Evolutionary conservation across 2,797 vertebrate genomes (phyloP).

Genomic region (Xerus rutilus): DNA sequence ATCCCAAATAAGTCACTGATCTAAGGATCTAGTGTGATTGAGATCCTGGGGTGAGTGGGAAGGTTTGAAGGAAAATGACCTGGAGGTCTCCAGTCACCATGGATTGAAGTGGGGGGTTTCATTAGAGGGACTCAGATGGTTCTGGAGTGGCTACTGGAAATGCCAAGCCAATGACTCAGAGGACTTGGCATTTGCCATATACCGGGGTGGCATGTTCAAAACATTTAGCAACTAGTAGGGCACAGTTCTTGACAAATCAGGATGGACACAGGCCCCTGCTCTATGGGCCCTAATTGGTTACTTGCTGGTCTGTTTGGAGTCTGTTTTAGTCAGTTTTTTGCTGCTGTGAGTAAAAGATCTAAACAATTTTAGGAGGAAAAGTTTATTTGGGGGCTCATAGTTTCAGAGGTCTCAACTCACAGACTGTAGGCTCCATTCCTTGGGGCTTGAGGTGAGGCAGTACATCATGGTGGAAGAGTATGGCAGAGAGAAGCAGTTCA

Average conservation of each 20-base stretch:
- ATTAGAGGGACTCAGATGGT: slow-evolving; percentile 1
- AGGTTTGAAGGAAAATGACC: neutral
- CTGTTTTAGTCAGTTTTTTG: too few species aligned
- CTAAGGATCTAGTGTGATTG: neutral
- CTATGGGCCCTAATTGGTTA: neutral
- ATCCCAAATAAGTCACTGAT: neutral
- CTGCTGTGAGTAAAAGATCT: too few species aligned
- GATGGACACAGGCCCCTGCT: neutral
- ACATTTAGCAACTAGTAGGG: neutral
- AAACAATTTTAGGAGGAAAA: too few species aligned
- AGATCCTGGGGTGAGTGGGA: neutral
- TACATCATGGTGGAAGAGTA: too few species aligned
- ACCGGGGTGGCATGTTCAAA: neutral
- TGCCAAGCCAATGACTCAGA: neutral
- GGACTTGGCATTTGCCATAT: neutral
- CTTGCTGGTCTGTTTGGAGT: neutral
- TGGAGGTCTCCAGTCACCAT: neutral
- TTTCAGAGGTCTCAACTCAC: too few species aligned
- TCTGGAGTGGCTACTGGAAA: neutral
- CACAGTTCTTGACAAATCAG: neutral
- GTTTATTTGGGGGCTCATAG: too few species aligned
- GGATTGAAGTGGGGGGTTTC: neutral
- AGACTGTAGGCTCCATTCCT: too few species aligned
- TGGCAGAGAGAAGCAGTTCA: too few species aligned
- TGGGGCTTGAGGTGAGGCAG: too few species aligned